These are phyloP conservation scores for Semaprochilodus insignis DNA, from an alignment of 2,797 vertebrate genomes.

Conservation along the genomic window DNA sequence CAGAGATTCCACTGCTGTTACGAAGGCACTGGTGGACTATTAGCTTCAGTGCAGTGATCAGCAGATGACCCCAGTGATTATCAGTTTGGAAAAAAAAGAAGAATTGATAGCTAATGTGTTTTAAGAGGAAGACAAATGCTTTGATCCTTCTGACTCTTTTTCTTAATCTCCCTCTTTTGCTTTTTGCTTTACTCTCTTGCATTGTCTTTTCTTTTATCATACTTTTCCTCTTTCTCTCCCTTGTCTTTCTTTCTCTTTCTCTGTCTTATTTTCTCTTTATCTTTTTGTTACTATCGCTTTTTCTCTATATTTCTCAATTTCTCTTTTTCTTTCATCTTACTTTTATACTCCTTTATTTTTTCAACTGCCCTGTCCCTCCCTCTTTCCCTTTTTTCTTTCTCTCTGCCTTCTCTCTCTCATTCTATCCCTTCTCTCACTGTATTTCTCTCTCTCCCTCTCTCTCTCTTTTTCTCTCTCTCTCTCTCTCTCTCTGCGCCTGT, in stretches of 20 bases:
- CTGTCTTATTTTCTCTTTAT: conserved; percentile 24
- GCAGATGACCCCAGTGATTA: background rate
- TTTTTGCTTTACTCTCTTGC: conserved; percentile 77
- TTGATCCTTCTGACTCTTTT: background rate
- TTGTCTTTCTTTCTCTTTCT: conserved; percentile 15
- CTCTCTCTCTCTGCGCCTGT: conserved; percentile 80
- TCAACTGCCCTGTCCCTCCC: conserved; percentile 30
- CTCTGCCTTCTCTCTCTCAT: conserved; percentile 46
- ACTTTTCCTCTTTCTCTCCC: conserved; percentile 38
- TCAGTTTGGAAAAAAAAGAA: background rate
- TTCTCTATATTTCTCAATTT: no score
- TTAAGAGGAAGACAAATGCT: background rate
- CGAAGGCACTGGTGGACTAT: background rate
- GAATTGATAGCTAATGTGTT: background rate
- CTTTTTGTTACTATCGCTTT: no score
- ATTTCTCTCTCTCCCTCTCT: background rate
- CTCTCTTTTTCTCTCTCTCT: conserved; percentile 65
- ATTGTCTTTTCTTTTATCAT: conserved; percentile 44
- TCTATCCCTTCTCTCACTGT: conserved; percentile 22
- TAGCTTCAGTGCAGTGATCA: conserved; percentile 22
- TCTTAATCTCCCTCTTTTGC: conserved; percentile 72
- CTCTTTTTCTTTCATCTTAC: background rate
- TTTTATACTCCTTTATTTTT: conserved; percentile 14
- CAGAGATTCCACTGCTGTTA: conserved; percentile 1
- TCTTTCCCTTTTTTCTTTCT: conserved; percentile 46